These are phyloP conservation scores for Esox niger DNA, from an alignment of 2,113 vertebrate genomes.

Conservation along the genomic window DNA sequence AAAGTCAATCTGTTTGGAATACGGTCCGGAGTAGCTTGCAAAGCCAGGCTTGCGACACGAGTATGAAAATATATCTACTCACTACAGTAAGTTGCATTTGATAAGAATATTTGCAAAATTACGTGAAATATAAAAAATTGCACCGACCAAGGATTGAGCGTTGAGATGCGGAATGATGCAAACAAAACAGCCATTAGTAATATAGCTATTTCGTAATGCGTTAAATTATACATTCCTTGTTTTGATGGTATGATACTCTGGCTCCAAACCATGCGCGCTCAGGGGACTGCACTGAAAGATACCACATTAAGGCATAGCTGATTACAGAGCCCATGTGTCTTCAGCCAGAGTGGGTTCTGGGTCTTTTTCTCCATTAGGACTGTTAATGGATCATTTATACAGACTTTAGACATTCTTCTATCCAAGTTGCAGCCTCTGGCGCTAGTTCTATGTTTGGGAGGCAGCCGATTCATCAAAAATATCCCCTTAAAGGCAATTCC, in stretches of 20 bases:
- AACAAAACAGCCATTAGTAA: too few species aligned
- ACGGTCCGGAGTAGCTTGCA: too few species aligned
- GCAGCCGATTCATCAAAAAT: not conserved
- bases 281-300: not conserved
- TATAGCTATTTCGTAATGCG: not conserved
- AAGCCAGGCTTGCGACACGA: too few species aligned
- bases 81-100: too few species aligned
- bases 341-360: not conserved
- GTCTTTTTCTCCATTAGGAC: conserved; percentile 6
- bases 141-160: too few species aligned
- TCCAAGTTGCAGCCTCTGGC: conserved; percentile 1
- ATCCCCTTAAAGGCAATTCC: not conserved
- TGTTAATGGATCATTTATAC: conserved; percentile 8
- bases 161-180: too few species aligned
- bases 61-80: too few species aligned
- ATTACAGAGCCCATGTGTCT: not conserved
- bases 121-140: too few species aligned
- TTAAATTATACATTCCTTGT: not conserved
- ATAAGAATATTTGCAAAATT: too few species aligned
- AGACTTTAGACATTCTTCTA: not conserved
- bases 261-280: not conserved
- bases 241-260: not conserved
- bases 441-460: not conserved
- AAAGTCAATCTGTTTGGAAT: too few species aligned
- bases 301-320: not conserved